Evolutionary conservation across 2,888 invertebrate genomes (phyloP), one percentile per base, ranked within the genome.

Genomic region (Dasypolia templi): DNA sequence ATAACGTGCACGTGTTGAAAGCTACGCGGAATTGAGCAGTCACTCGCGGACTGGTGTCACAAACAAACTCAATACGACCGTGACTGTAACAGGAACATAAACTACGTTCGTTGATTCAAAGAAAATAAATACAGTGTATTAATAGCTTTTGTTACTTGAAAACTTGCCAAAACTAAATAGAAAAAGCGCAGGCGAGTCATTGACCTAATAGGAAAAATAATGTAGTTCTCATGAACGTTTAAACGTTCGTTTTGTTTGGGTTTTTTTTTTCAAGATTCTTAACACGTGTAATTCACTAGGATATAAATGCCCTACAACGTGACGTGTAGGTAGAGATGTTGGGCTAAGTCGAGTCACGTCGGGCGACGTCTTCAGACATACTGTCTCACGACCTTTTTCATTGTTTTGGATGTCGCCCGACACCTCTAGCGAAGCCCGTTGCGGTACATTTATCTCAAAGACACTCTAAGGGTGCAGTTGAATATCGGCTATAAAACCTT

Each of bases 1-100:
- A 81, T 84, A 74, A 80, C 58, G 55, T 67, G 70, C 75, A 72
- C 75, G 55, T 79, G 70, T 76, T 74, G 81, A 75, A 69, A 72
- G 58, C 58, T 39, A 49, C 32, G 49, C 65, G 63, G 72, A 84
- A 81, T 68, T 62, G 49, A 55, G 19, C 44, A 49, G 69, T 74
- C 72, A 51, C 56, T 65, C 68, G 66, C 62, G 55, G 61, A 68
- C 64, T 84, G 67, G 64, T 73, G 74, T 65, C 70, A 63, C 58
- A 73, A 26, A 66, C 51, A 61, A 81, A 69, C 58, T 69, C 59
- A 74, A 72, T 66, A 61, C 51, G 39, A 49, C 79, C 39, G n/a
- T 75, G 70, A 58, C 56, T 79, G 12, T 63, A 58, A 26, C 7
- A 29, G 29, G 42, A 56, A 46, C n/a, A 66, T 79, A 62, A 75